Conservation (phyloP, 2,888 invertebrate species). For the Arrhopalites spinosus region DNA sequence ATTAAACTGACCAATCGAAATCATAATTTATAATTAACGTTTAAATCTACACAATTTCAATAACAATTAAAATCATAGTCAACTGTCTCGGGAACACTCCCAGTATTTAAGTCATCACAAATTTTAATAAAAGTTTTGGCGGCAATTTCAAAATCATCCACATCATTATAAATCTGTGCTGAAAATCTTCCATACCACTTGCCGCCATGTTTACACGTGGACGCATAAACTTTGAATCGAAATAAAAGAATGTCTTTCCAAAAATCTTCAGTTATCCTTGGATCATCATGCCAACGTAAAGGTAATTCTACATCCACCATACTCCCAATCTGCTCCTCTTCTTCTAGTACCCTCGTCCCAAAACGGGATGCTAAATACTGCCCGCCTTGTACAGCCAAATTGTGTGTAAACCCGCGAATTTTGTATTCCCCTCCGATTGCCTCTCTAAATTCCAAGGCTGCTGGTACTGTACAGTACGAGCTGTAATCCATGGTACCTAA, state of each 20-base stretch:
- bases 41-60: too few relatives aligned
- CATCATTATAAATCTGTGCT: slow-evolving; percentile 30
- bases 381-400: slow-evolving; percentile 41
- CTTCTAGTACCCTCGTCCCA: slow-evolving; percentile 12
- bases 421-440: slow-evolving; percentile 43
- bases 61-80: too few relatives aligned
- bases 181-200: slow-evolving; percentile 5
- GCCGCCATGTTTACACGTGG: slow-evolving; percentile 13
- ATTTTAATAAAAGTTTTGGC: background rate
- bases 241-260: slow-evolving; percentile 6
- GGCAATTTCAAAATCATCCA: slow-evolving; percentile 7
- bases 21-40: too few relatives aligned
- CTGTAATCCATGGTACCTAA: slow-evolving; percentile 50
- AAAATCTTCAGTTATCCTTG: background rate
- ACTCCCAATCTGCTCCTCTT: slow-evolving; percentile 28
- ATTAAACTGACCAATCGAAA: too few relatives aligned
- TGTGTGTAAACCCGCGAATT: slow-evolving; percentile 42
- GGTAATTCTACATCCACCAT: slow-evolving; percentile 31
- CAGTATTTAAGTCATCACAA: slow-evolving; percentile 11
- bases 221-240: slow-evolving; percentile 12
- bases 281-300: background rate
- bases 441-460: slow-evolving; percentile 44
- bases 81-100: too few relatives aligned
- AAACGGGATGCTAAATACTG: background rate
- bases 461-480: slow-evolving; percentile 43